These are phyloP conservation scores for Sminthurides bifidus DNA, from an alignment of 1,140 invertebrate species.

Conservation along the genomic window DNA sequence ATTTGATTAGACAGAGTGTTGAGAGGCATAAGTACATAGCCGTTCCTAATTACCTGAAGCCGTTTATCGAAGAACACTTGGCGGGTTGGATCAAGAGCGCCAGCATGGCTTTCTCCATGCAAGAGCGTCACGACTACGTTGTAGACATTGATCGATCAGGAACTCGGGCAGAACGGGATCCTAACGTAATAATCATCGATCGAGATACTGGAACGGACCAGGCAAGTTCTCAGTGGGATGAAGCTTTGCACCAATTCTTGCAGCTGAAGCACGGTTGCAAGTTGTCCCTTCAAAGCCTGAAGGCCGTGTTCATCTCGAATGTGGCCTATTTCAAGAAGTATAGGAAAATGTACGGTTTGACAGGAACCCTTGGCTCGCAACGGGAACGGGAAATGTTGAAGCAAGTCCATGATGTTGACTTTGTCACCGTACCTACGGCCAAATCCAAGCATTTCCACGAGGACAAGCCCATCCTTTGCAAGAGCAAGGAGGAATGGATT, in stretches of 20 bases:
- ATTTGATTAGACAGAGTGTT: not conserved
- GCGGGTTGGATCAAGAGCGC: constrained; percentile 14
- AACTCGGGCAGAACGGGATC: not conserved
- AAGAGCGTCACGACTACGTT: constrained; percentile 7
- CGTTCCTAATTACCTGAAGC: constrained; percentile 9
- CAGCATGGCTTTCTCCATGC: not conserved
- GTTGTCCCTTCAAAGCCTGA: constrained; percentile 16
- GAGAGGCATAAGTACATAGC: not conserved
- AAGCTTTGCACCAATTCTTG: constrained; percentile 32
- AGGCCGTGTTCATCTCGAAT: constrained; percentile 32
- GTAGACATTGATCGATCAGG: not conserved
- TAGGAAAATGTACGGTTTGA: constrained; percentile 34
- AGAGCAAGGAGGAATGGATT: constrained; percentile 22
- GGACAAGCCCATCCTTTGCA: constrained; percentile 22
- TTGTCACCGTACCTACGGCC: constrained; percentile 33
- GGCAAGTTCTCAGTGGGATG: constrained; percentile 16
- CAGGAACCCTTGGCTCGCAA: constrained; percentile 36
- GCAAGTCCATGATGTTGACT: constrained; percentile 33
- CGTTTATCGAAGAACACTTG: constrained; percentile 6
- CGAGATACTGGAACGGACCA: constrained; percentile 29
- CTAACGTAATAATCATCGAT: constrained; percentile 18
- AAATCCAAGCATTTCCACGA: constrained; percentile 31
- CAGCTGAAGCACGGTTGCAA: constrained; percentile 31
- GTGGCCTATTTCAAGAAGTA: constrained; percentile 19
- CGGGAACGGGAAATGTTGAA: constrained; percentile 32